Conservation (phyloP, 2,888 invertebrate species). For the Conchocele bisecta region DNA sequence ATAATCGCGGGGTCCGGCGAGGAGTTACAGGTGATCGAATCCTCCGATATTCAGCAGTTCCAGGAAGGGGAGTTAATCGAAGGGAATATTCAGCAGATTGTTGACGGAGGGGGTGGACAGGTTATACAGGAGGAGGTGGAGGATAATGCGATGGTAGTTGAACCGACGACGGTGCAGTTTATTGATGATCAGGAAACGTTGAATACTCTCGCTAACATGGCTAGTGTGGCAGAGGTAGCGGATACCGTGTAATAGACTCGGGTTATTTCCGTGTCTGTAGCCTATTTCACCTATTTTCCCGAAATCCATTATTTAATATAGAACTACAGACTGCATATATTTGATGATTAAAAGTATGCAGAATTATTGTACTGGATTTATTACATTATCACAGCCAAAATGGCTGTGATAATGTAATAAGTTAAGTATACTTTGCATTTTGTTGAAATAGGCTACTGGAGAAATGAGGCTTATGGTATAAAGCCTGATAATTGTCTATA, state of each 20-base stretch:
- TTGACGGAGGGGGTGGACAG: constrained; percentile 6
- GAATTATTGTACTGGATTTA: no score
- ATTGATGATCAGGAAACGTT: constrained; percentile 45
- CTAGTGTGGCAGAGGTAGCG: constrained; percentile 45
- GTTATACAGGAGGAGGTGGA: constrained; percentile 12
- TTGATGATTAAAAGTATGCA: no score
- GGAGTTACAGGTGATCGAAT: constrained; percentile 57
- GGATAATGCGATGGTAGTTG: constrained; percentile 41
- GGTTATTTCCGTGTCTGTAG: no score
- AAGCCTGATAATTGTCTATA: no score
- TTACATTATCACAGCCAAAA: no score
- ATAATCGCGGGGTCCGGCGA: constrained; percentile 58
- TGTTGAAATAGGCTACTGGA: no score
- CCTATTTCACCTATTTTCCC: no score
- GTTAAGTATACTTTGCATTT: no score
- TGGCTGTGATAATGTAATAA: no score
- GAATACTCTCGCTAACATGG: constrained; percentile 56
- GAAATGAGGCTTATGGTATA: no score
- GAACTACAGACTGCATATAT: no score
- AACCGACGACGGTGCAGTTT: constrained; percentile 25
- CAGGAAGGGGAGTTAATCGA: constrained; percentile 45
- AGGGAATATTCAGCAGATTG: constrained; percentile 39
- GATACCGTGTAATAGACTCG: constrained; percentile 39
- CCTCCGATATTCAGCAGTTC: constrained; percentile 37
- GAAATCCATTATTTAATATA: no score